Percentiles rank a stretch among this genome's conserved stretches.
Evolutionary conservation across 1,140 invertebrate genomes (phyloP).

Genomic region (Zophobas atratus): DNA sequence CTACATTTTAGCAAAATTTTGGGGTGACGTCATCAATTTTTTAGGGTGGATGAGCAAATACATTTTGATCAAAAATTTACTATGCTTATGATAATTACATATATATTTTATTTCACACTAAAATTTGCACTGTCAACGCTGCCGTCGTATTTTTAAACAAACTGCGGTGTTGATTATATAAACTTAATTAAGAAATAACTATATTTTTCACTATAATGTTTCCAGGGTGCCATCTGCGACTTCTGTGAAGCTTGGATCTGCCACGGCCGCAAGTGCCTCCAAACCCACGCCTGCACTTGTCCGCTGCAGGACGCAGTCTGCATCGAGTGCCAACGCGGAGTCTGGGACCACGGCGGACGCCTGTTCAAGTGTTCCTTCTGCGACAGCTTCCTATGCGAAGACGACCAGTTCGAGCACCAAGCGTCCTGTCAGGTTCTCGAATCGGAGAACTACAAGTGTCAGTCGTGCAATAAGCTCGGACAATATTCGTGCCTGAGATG

Average conservation of each 20-base stretch:
- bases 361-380: conserved; percentile 96
- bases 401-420: conserved; percentile 99
- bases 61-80: too few species aligned
- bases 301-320: conserved; percentile 91
- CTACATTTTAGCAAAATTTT: too few species aligned
- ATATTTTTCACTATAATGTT: conserved; percentile 29
- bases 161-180: too few species aligned
- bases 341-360: conserved; percentile 95
- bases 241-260: conserved; percentile 98
- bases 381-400: conserved; percentile 92
- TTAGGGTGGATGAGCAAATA: too few species aligned
- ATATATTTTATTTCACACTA: too few species aligned
- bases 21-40: too few species aligned
- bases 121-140: too few species aligned
- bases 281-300: conserved; percentile 93
- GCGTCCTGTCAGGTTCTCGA: conserved; percentile 96
- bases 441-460: conserved; percentile 95
- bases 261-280: conserved; percentile 93
- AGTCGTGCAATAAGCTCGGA: conserved; percentile 94
- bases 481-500: conserved; percentile 96
- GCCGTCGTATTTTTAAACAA: too few species aligned
- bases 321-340: conserved; percentile 91
- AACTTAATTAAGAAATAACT: too few species aligned
- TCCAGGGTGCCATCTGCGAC: conserved; percentile 95
- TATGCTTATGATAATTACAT: too few species aligned